Evolutionary conservation across 2,888 invertebrate species (phyloP).

Genomic region (Crossocerus cetratus): DNA sequence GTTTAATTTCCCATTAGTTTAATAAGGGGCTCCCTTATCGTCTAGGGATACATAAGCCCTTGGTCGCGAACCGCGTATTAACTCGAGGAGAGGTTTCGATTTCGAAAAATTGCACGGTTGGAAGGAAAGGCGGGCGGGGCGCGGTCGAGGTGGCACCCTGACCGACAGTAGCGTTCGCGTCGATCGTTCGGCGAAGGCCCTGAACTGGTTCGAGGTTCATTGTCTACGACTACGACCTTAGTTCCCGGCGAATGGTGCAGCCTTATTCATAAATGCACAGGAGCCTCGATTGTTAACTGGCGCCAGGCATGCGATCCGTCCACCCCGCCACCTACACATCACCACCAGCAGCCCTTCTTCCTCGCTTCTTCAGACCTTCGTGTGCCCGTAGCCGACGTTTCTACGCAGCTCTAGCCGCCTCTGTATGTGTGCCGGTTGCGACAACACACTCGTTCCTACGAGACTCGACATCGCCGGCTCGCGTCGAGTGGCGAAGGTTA

Average conservation of each 20-base stretch:
- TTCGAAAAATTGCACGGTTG: too few relatives aligned
- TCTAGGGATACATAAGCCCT: too few relatives aligned
- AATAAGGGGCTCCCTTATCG: too few relatives aligned
- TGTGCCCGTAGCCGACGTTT: too few relatives aligned
- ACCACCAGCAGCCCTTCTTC: constrained; percentile 8
- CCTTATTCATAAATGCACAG: constrained; percentile 71
- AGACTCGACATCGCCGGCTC: too few relatives aligned
- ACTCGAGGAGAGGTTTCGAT: too few relatives aligned
- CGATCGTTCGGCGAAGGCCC: constrained; percentile 54
- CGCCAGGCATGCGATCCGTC: constrained; percentile 66
- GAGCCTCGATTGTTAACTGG: constrained; percentile 68
- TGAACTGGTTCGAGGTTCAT: constrained; percentile 73
- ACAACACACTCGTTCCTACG: too few relatives aligned
- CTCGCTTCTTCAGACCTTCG: neutral
- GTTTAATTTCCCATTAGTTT: too few relatives aligned
- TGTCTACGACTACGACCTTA: constrained; percentile 70
- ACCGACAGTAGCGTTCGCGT: constrained; percentile 34
- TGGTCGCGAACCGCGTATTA: too few relatives aligned
- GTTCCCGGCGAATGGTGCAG: constrained; percentile 36
- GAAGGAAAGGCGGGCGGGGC: constrained; percentile 8
- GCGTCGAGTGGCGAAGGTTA: too few relatives aligned
- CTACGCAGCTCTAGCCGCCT: too few relatives aligned
- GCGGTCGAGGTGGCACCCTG: constrained; percentile 36
- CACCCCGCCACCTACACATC: constrained; percentile 19
- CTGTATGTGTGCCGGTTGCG: too few relatives aligned